Evolutionary conservation across 2,797 vertebrate genomes (phyloP).

Genomic region (Lutra lutra): DNA sequence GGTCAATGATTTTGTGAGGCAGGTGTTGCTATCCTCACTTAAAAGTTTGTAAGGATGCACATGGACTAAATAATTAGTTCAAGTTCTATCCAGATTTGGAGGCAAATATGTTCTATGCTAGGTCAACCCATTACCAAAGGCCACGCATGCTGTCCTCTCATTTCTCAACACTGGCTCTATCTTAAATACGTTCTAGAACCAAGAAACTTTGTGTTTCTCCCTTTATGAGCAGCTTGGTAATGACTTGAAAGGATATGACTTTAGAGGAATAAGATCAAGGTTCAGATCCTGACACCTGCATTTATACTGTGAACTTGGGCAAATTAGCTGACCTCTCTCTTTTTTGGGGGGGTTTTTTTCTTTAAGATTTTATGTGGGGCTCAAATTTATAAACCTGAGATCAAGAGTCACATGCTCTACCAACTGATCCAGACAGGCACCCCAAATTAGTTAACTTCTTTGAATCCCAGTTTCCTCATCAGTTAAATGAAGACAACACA

Average conservation of each 20-base stretch:
- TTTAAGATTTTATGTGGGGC: too few species aligned
- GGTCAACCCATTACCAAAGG: background rate
- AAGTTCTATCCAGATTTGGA: background rate
- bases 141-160: background rate
- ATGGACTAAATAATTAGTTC: slow-evolving; percentile 38
- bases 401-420: too few species aligned
- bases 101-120: background rate
- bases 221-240: background rate
- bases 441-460: background rate
- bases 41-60: background rate
- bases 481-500: too few species aligned
- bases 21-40: background rate
- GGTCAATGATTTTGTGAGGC: background rate
- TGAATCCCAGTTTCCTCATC: background rate
- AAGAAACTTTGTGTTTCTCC: background rate
- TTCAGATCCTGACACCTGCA: too few species aligned
- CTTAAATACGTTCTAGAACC: background rate
- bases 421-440: too few species aligned
- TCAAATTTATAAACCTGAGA: too few species aligned
- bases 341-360: too few species aligned
- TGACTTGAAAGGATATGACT: background rate
- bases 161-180: background rate
- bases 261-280: background rate
- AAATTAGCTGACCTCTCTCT: too few species aligned
- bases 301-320: too few species aligned